Percentiles rank a stretch among this genome's conserved stretches.
Evolutionary conservation across 2,113 vertebrate species (phyloP).

Genomic region (Hippoglossus stenolepis): DNA sequence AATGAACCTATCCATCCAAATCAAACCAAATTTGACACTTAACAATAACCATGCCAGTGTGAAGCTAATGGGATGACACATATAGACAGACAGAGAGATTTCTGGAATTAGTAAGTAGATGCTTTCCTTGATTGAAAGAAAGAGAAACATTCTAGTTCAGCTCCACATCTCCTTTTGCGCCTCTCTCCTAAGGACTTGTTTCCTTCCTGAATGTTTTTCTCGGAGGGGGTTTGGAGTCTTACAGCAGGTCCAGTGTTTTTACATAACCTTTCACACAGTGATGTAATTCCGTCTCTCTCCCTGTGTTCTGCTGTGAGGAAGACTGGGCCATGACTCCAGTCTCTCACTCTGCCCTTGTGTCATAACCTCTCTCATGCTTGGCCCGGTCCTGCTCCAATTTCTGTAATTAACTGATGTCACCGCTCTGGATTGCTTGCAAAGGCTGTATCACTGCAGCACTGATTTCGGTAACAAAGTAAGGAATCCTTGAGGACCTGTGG

Average conservation of each 20-base stretch:
- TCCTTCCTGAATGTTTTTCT: slow-evolving; percentile 24
- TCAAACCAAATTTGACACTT: no score
- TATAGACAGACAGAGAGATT: background rate
- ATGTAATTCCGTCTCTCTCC: slow-evolving; percentile 58
- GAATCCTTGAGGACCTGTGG: slow-evolving; percentile 48
- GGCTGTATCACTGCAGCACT: slow-evolving; percentile 31
- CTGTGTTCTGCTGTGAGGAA: slow-evolving; percentile 62
- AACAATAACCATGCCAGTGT: no score
- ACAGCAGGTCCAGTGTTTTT: slow-evolving; percentile 55
- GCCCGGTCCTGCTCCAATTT: slow-evolving; percentile 60
- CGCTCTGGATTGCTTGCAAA: slow-evolving; percentile 56
- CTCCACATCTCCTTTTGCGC: background rate
- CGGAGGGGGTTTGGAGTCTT: slow-evolving; percentile 18
- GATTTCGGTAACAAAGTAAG: slow-evolving; percentile 56
- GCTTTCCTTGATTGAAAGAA: no score
- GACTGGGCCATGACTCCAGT: slow-evolving; percentile 39
- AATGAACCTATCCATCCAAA: no score
- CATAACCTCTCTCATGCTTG: slow-evolving; percentile 58
- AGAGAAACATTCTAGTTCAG: no score
- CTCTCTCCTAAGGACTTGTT: slow-evolving; percentile 12
- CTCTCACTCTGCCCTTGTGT: slow-evolving; percentile 58
- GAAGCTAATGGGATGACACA: no score
- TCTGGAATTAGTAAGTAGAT: no score
- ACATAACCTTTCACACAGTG: slow-evolving; percentile 61
- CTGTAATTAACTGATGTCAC: slow-evolving; percentile 75